Evolutionary conservation across 2,113 vertebrate genomes (phyloP).

Genomic region (Phyllostomus hastatus): DNA sequence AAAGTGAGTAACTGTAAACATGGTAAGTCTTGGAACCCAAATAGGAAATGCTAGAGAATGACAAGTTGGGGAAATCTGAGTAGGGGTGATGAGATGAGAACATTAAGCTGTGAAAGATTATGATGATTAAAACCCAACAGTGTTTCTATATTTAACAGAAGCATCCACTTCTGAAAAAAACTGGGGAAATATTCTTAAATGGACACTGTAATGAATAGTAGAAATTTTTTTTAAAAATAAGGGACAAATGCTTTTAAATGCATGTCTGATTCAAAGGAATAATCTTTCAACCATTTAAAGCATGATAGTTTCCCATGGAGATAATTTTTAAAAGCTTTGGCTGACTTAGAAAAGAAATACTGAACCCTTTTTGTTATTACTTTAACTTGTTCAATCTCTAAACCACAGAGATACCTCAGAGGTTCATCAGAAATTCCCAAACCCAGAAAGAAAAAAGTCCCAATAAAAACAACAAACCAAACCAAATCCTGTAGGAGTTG

Average conservation of each 20-base stretch:
- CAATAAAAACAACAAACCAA: conserved; percentile 60
- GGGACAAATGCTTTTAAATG: neutral
- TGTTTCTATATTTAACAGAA: conserved; percentile 43
- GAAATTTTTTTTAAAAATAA: neutral
- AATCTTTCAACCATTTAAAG: conserved; percentile 42
- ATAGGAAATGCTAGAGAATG: neutral
- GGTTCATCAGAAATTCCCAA: conserved; percentile 74
- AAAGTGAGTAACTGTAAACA: neutral
- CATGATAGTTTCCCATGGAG: conserved; percentile 67
- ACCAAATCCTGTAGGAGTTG: conserved; percentile 42
- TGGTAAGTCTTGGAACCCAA: neutral
- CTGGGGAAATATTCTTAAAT: conserved; percentile 32
- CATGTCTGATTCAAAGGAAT: conserved; percentile 49
- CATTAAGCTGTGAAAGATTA: neutral
- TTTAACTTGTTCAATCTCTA: conserved; percentile 55
- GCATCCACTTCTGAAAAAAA: neutral
- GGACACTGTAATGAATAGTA: neutral
- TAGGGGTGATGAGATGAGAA: neutral
- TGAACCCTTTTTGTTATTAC: conserved; percentile 49
- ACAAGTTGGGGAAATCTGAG: neutral
- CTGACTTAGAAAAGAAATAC: conserved; percentile 50
- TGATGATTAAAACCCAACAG: neutral
- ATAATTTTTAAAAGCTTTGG: conserved; percentile 65
- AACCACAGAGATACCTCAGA: conserved; percentile 67
- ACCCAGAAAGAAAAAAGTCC: conserved; percentile 57